Evolutionary conservation across 1,140 invertebrate species (phyloP).

Genomic region (Pollicipes pollicipes): DNA sequence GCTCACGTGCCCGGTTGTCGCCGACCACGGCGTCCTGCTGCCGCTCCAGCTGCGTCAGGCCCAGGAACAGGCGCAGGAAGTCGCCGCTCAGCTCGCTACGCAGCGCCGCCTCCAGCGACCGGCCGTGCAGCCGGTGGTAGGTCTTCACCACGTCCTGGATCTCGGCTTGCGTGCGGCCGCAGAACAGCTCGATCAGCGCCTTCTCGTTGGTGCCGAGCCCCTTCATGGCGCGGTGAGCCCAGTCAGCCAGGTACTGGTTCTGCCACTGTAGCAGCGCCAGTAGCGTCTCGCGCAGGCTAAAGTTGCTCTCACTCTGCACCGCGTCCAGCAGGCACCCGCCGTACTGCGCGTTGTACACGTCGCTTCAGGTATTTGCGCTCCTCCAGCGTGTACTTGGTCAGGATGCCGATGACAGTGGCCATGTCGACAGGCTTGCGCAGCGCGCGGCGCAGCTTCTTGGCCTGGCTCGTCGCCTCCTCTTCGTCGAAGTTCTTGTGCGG

Average conservation of each 20-base stretch:
- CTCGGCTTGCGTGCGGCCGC: slow-evolving; percentile 14
- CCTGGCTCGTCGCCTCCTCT: slow-evolving; percentile 11
- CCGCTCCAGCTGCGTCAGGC: background rate
- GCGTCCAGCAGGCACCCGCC: background rate
- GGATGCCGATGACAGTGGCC: background rate
- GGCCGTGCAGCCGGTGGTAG: background rate
- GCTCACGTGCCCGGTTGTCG: background rate
- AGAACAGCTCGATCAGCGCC: slow-evolving; percentile 21
- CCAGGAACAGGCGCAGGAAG: background rate
- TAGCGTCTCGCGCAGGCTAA: background rate
- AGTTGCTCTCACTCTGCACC: background rate
- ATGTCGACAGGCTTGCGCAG: background rate
- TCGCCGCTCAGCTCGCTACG: background rate
- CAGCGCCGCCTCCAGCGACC: background rate
- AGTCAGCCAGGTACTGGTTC: background rate
- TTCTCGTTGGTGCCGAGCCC: slow-evolving; percentile 25
- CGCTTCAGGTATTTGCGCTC: background rate
- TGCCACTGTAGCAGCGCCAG: background rate
- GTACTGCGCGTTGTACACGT: background rate
- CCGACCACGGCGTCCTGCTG: background rate
- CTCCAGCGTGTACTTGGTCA: background rate
- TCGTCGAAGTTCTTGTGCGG: slow-evolving; percentile 14
- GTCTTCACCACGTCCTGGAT: background rate
- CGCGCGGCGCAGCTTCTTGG: slow-evolving; percentile 10
- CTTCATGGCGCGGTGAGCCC: slow-evolving; percentile 14